Percentiles rank a stretch among this genome's conserved stretches.
Conservation (phyloP, 64 coral and sea anemone genomes). For the Anthopleura sola region DNA sequence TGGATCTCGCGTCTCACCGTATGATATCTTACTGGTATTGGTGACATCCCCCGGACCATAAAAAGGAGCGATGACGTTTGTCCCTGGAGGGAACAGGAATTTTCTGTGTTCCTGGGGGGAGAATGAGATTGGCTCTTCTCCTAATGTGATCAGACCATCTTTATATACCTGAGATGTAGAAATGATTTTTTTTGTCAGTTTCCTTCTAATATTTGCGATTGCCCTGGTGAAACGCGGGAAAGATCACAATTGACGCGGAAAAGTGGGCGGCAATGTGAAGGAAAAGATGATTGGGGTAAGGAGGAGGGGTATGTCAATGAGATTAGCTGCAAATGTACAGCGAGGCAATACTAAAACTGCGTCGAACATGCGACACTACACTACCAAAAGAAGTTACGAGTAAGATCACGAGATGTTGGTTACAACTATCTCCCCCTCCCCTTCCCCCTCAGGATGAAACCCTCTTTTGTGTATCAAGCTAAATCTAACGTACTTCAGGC, state of each 20-base stretch:
- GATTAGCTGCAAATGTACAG: too few species aligned
- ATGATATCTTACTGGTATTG: neutral
- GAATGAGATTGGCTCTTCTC: neutral
- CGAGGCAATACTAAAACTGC: too few species aligned
- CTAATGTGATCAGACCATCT: constrained; percentile 16
- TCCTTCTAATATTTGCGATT: neutral
- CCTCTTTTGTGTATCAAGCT: neutral
- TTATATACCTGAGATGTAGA: neutral
- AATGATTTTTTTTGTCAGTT: neutral
- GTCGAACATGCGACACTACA: too few species aligned
- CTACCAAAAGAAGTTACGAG: too few species aligned
- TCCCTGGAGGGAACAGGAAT: constrained; percentile 3
- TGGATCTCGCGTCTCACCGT: neutral
- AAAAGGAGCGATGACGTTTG: constrained; percentile 4
- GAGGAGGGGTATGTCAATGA: too few species aligned
- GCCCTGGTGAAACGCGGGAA: neutral
- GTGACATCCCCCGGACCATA: constrained; percentile 1
- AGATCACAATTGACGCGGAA: too few species aligned
- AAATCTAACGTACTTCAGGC: neutral
- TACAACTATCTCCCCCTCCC: too few species aligned
- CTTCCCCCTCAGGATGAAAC: too few species aligned
- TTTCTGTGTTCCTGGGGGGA: neutral
- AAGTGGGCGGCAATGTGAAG: too few species aligned
- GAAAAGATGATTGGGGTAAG: too few species aligned
- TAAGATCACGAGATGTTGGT: too few species aligned